phyloP scores from a whole-genome alignment of 2,797 vertebrate species.

The Acanthurus leucopareius region DNA sequence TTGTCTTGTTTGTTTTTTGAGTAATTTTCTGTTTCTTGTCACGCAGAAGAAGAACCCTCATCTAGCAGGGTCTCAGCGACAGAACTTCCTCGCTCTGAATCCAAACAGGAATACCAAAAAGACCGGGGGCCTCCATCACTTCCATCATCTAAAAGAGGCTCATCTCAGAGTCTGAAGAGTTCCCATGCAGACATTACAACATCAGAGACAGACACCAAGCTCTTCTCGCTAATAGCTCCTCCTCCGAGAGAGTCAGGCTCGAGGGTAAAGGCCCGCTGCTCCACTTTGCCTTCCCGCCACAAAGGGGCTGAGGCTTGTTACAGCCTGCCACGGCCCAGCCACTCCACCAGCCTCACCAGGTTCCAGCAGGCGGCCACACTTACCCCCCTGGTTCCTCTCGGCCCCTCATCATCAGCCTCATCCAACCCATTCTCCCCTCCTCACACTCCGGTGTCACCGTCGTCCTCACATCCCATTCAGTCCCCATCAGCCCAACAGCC shows the following conservation, averaged over 20 bases:
- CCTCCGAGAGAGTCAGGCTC: slow-evolving; percentile 68
- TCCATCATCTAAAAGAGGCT: slow-evolving; percentile 58
- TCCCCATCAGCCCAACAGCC: slow-evolving; percentile 40
- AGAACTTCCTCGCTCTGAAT: slow-evolving; percentile 51
- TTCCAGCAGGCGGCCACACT: slow-evolving; percentile 65
- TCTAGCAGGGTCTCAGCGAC: slow-evolving; percentile 17
- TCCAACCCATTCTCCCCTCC: slow-evolving; percentile 35
- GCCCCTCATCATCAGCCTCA: slow-evolving; percentile 36
- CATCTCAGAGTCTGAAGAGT: slow-evolving; percentile 65
- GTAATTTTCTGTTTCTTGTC: slow-evolving; percentile 31
- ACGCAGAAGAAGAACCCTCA: slow-evolving; percentile 63
- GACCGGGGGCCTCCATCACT: slow-evolving; percentile 39
- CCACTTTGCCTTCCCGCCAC: slow-evolving; percentile 84
- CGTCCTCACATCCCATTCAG: slow-evolving; percentile 32
- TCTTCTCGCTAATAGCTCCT: slow-evolving; percentile 75
- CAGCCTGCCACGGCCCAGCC: slow-evolving; percentile 78
- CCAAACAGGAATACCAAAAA: slow-evolving; percentile 44
- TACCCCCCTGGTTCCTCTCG: slow-evolving; percentile 57
- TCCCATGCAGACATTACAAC: slow-evolving; percentile 43
- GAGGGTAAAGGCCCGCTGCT: slow-evolving; percentile 80
- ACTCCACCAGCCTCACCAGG: slow-evolving; percentile 84
- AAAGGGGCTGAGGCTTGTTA: slow-evolving; percentile 71
- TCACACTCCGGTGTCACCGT: slow-evolving; percentile 24
- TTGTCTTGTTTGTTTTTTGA: neutral
- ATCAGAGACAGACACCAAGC: slow-evolving; percentile 40